Base-by-base conservation (phyloP, 92 coral and sea anemone species). In the Anthopleura xanthogrammica region DNA sequence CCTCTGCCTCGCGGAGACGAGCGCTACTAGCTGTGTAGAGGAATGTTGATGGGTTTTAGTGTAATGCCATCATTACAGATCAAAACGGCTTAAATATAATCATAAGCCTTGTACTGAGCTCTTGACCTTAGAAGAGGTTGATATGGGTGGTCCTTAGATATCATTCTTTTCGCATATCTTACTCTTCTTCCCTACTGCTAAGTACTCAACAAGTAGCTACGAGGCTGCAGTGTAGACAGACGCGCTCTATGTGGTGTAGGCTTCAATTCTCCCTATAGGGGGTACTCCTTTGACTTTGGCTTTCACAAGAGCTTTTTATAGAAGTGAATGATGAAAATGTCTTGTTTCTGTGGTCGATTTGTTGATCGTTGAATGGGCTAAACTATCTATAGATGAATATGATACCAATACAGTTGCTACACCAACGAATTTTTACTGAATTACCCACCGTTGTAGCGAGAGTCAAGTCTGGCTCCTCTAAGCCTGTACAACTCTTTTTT, bases 131-230 rank as follows among this genome's bases (percentile, higher is more conserved):
- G 58, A 8, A 10, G 36, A n/a, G 72, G 24, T 41, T 79, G 5
- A 65, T 60, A 43, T 80, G 83, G 83, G 83, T 80, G 83, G 83
- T 80, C 83, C 39, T 24, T 17, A 7, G 82, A 14, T 23, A 41
- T 80, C 57, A 48, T 60, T 80, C 39, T 48, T 13, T 13, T 68
- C 42, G 74, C 74, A 68, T 68, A 68, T 8, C 41, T 68, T 6
- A 11, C 41, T 23, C 42, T 20, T 42, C 29, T 41, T 39, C 29
- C 82, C 72, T 14, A 19, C 52, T 79, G 72, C 16, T 79, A 10
- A 12, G 40, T 7, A 5, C 80, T 77, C 60, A 43, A 52, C 80
- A 43, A 75, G 43, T 75, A 10, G 7, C 24, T 41, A 52, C 65
- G 16, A 19, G 24, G 13, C 65, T 77, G 16, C 52, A 1, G 20